Base-by-base conservation (phyloP, 2,888 invertebrate genomes). In the Cremastinae sp. region DNA sequence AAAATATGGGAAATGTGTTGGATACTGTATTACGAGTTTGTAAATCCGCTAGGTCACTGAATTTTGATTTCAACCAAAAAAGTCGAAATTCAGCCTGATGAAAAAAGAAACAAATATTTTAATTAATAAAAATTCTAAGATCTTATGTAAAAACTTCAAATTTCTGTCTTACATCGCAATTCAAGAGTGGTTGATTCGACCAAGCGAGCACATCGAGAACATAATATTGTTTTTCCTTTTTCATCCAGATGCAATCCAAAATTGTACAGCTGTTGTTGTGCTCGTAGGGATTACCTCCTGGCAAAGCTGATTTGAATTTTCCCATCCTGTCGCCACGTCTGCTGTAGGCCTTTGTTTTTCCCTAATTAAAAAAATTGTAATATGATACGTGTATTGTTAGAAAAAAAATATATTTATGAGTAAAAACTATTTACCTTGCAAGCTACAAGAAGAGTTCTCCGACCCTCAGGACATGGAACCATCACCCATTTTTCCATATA, bases 161-260 rank as follows among this genome's bases (percentile, higher is more conserved):
- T 7, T 16, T 51, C 2, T 4, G 12, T 53, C 89, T 91, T 91
- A 96, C 96, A 90, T 96, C 95, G 88, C 94, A 94, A 84, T 95
- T 93, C 61, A 93, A 91, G 85, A 96, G 91, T 3, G 93, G 91
- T 83, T 94, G 93, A 77, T 92, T 92, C 84, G 94, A 94, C 97
- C 97, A 97, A 35, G 93, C 94, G 79, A 97, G 90, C 1, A 97
- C 91, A 89, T 99, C 98, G 66, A 98, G 89, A 0, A 97, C 92
- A 90, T 94, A 97, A 89, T 95, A 94, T 2, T 92, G 93, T 65
- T 93, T 92, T 4, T 90, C 88, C 0, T 89, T 84, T 64, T 92
- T 91, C 71, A 92, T 90, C 90, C 93, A 96, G 78, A 99, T 93
- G 85, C 97, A 96, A 88, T 99, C 98, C 10, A 99, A 87, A 45